phyloP scores from a whole-genome alignment of 2,888 invertebrate species.

The Oscheius sp. region DNA sequence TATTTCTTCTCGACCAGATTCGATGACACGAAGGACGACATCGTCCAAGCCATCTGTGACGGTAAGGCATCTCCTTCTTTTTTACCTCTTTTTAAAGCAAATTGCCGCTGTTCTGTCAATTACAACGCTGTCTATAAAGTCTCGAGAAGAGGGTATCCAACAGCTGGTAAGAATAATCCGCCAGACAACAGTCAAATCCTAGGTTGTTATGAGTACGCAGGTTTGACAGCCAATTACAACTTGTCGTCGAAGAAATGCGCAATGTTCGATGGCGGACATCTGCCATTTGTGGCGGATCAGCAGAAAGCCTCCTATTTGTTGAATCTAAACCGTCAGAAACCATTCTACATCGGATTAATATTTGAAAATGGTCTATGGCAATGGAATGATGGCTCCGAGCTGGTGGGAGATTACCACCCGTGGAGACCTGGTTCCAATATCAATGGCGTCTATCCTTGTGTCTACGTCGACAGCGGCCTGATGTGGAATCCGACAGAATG shows the following conservation, averaged over 20 bases:
- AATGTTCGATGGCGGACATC: background rate
- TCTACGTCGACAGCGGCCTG: background rate
- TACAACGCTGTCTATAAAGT: too few relatives aligned
- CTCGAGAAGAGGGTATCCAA: too few relatives aligned
- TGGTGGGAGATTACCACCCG: background rate
- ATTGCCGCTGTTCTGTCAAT: too few relatives aligned
- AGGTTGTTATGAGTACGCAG: background rate
- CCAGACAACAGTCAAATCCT: too few relatives aligned
- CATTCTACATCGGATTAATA: background rate
- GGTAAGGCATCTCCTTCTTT: too few relatives aligned
- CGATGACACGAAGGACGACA: too few relatives aligned
- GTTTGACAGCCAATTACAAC: background rate
- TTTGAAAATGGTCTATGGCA: background rate
- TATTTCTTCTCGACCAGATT: too few relatives aligned
- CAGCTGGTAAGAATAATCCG: too few relatives aligned
- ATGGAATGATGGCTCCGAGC: background rate
- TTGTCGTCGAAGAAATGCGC: background rate
- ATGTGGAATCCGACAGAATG: background rate
- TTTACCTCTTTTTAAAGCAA: too few relatives aligned
- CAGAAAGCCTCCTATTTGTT: background rate
- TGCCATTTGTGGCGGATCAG: background rate
- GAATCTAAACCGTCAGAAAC: background rate
- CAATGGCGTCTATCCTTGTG: background rate
- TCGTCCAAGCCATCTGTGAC: too few relatives aligned
- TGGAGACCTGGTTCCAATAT: background rate